Conservation (phyloP, 2,113 vertebrate species). For the Rhinoptilus africanus region DNA sequence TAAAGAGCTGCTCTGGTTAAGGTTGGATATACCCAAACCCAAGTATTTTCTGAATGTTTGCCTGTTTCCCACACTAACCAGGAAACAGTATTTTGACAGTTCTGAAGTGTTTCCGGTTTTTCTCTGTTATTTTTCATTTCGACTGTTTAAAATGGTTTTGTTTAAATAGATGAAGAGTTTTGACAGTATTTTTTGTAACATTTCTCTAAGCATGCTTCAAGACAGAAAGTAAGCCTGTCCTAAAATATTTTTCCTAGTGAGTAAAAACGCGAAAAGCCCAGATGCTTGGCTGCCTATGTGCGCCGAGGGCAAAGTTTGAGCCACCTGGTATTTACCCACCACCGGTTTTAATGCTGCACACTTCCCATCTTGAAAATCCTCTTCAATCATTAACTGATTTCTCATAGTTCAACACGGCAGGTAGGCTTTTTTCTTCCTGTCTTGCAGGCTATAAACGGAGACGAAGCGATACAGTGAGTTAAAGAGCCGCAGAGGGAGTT, state of each 20-base stretch:
- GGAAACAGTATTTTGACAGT: background rate
- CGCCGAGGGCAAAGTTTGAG: background rate
- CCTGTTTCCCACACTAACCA: background rate
- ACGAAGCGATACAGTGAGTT: background rate
- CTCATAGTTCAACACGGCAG: background rate
- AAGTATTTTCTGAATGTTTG: background rate
- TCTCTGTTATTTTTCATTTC: background rate
- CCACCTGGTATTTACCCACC: background rate
- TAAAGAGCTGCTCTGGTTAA: background rate
- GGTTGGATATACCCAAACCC: background rate
- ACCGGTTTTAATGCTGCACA: background rate
- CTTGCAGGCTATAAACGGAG: background rate
- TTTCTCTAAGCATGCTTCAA: background rate
- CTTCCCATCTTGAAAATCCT: background rate
- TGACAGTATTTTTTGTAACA: background rate
- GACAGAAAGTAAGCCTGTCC: background rate
- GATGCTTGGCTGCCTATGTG: background rate
- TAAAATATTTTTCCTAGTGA: background rate
- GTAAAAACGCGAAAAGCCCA: background rate
- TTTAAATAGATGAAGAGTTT: background rate
- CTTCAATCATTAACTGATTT: slow-evolving; percentile 11
- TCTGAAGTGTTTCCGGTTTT: background rate
- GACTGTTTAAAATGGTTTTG: background rate
- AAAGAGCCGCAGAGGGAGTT: background rate
- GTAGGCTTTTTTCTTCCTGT: background rate